Conservation (phyloP, 2,888 invertebrate species). For the Argyresthia goedartella region DNA sequence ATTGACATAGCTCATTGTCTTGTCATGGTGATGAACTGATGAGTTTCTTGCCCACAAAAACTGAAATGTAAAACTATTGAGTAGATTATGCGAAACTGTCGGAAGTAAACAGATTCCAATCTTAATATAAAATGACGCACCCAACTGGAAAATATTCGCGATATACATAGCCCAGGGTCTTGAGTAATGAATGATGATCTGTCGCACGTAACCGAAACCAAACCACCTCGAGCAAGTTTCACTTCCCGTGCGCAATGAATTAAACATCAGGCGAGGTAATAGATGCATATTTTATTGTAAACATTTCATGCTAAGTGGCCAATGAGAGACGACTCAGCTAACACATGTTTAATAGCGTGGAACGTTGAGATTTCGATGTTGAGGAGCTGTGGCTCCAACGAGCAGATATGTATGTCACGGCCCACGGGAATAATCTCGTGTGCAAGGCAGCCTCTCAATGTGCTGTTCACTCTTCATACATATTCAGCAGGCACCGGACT, state of each 20-base stretch:
- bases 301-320: not conserved
- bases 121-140: too few relatives aligned
- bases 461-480: constrained; percentile 42
- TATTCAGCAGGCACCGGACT: constrained; percentile 50
- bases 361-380: not conserved
- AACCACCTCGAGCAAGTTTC: constrained; percentile 16
- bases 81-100: too few relatives aligned
- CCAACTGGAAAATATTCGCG: too few relatives aligned
- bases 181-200: too few relatives aligned
- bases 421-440: constrained; percentile 30
- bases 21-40: not conserved
- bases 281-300: not conserved
- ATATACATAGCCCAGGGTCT: too few relatives aligned
- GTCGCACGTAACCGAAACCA: too few relatives aligned
- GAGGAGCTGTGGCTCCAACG: not conserved
- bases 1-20: constrained; percentile 28
- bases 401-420: constrained; percentile 54
- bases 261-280: constrained; percentile 14
- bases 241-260: constrained; percentile 20
- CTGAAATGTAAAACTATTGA: too few relatives aligned
- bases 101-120: too few relatives aligned
- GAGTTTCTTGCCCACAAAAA: constrained; percentile 1
- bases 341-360: not conserved
- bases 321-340: not conserved
- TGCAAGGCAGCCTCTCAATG: constrained; percentile 26